Evolutionary conservation across 2,888 invertebrate species (phyloP).

Genomic region (Calameuta filiformis): DNA sequence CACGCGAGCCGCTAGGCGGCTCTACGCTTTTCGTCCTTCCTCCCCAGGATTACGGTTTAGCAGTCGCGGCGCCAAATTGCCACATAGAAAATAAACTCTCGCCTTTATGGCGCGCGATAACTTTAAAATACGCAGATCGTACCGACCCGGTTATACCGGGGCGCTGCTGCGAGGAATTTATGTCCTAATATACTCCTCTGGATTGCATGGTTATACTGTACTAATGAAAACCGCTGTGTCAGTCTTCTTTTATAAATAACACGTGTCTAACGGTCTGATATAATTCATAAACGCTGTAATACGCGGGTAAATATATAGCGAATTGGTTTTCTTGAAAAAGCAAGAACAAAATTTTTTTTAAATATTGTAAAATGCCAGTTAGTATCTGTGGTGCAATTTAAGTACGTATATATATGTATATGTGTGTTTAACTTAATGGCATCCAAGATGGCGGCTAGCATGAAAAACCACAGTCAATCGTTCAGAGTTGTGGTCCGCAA

Average conservation of each 20-base stretch:
- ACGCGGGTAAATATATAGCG: not conserved
- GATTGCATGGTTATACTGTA: slow-evolving; percentile 8
- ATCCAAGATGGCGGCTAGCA: not conserved
- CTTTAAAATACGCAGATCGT: slow-evolving; percentile 15
- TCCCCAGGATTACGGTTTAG: not conserved
- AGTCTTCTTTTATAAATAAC: not conserved
- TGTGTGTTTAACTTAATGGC: not conserved
- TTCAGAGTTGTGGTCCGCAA: not conserved
- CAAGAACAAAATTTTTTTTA: not conserved
- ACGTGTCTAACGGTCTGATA: not conserved
- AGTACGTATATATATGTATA: not conserved
- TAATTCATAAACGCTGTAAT: not conserved
- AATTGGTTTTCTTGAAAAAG: not conserved
- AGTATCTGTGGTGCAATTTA: not conserved
- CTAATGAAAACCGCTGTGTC: slow-evolving; percentile 20
- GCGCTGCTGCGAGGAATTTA: slow-evolving; percentile 18
- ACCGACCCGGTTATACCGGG: not conserved
- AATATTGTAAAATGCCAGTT: no score
- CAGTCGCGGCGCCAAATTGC: slow-evolving; percentile 6
- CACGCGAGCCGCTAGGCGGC: not conserved
- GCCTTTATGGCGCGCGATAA: slow-evolving; percentile 13
- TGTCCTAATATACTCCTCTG: slow-evolving; percentile 22
- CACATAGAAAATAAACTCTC: slow-evolving; percentile 18
- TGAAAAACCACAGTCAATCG: not conserved
- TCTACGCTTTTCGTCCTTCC: not conserved